Evolutionary conservation across 2,888 invertebrate species (phyloP).

Genomic region (Parnassius orleans): DNA sequence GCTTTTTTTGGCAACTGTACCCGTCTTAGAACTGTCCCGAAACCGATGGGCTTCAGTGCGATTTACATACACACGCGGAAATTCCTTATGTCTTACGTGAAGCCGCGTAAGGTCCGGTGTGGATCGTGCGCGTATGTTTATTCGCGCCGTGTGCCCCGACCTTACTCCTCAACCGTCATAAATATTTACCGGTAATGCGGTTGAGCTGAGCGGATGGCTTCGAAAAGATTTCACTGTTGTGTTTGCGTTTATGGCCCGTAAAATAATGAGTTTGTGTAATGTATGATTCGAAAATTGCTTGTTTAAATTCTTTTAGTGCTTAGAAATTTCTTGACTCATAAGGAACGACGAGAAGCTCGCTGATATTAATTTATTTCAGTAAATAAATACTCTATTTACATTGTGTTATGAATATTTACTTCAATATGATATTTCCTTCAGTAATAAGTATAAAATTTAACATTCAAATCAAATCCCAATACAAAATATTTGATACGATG

Average conservation of each 20-base stretch:
- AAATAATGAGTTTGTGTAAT: slow-evolving; percentile 21
- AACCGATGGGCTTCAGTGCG: slow-evolving; percentile 33
- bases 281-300: slow-evolving; percentile 1
- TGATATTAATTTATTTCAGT: too few relatives aligned
- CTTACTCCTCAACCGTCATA: slow-evolving; percentile 37
- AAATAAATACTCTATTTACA: too few relatives aligned
- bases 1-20: slow-evolving; percentile 11
- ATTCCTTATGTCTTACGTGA: slow-evolving; percentile 39
- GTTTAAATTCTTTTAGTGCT: not conserved
- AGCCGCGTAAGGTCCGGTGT: slow-evolving; percentile 35
- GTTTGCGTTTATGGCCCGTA: slow-evolving; percentile 23
- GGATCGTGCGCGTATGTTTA: slow-evolving; percentile 29
- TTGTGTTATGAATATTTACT: too few relatives aligned
- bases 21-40: slow-evolving; percentile 24
- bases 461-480: too few relatives aligned
- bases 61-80: slow-evolving; percentile 46
- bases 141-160: slow-evolving; percentile 25
- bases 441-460: too few relatives aligned
- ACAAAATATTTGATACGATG: too few relatives aligned
- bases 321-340: not conserved
- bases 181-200: slow-evolving; percentile 45
- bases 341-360: too few relatives aligned
- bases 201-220: slow-evolving; percentile 31
- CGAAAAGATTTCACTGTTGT: slow-evolving; percentile 34
- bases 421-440: too few relatives aligned